Percentiles rank a stretch among this genome's conserved stretches.
phyloP scores from a whole-genome alignment of 2,888 invertebrate genomes.

The Strigamia maritima region DNA sequence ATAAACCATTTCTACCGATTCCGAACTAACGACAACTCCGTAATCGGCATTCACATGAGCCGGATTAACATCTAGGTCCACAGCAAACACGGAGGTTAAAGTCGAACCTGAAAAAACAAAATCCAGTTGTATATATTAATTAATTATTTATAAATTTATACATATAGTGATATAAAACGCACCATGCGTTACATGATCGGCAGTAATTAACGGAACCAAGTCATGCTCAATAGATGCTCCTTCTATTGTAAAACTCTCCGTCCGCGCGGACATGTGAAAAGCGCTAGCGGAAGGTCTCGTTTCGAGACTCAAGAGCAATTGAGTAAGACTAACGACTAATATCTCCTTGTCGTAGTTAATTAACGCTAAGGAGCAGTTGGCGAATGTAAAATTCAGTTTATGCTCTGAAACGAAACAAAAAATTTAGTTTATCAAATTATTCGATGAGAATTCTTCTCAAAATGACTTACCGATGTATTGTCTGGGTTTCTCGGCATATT shows the following conservation, averaged over 20 bases:
- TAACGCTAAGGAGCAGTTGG: constrained; percentile 67
- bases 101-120: constrained; percentile 57
- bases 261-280: constrained; percentile 65
- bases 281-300: constrained; percentile 66
- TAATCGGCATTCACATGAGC: constrained; percentile 64
- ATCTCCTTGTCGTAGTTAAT: constrained; percentile 68
- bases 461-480: constrained; percentile 43
- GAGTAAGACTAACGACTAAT: constrained; percentile 67
- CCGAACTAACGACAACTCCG: constrained; percentile 64
- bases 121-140: background rate
- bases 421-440: background rate
- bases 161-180: no score
- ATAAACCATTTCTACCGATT: constrained; percentile 72
- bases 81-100: constrained; percentile 66
- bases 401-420: constrained; percentile 60
- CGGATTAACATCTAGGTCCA: constrained; percentile 72
- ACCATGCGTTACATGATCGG: constrained; percentile 56
- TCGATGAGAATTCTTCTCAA: background rate
- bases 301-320: constrained; percentile 67
- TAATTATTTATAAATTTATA: no score
- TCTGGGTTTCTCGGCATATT: constrained; percentile 44
- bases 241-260: constrained; percentile 73
- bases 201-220: constrained; percentile 65
- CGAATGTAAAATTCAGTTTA: constrained; percentile 70
- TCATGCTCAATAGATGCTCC: constrained; percentile 70